These are phyloP conservation scores for Phymorhynchus buccinoides DNA, from an alignment of 1,140 invertebrate genomes.

Conservation along the genomic window DNA sequence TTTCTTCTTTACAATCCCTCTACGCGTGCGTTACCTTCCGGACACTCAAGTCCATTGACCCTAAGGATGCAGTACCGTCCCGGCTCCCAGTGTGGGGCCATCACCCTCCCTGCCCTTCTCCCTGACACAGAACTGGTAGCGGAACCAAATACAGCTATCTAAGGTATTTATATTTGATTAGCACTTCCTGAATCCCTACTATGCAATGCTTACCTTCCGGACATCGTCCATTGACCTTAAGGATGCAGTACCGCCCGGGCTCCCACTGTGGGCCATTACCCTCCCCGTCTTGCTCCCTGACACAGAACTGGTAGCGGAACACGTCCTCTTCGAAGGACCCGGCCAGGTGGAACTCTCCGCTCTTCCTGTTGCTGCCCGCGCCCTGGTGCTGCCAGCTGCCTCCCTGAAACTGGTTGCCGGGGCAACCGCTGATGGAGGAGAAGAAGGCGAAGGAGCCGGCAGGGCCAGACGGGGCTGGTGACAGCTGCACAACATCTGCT, in stretches of 20 bases:
- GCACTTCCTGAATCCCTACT: no score
- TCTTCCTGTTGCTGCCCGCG: slow-evolving; percentile 4
- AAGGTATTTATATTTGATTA: no score
- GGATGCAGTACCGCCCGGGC: slow-evolving; percentile 26
- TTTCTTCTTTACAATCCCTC: no score
- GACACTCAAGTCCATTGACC: no score
- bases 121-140: no score
- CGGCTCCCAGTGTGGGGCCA: no score
- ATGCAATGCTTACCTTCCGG: no score
- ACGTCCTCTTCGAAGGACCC: slow-evolving; percentile 8
- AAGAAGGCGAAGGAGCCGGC: slow-evolving; percentile 21
- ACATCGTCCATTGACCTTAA: slow-evolving; percentile 19
- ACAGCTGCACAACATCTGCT: slow-evolving; percentile 4
- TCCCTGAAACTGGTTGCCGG: not conserved
- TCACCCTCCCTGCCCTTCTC: no score
- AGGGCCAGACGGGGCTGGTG: slow-evolving; percentile 18
- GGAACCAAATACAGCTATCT: no score
- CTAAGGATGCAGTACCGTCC: no score
- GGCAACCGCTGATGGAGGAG: slow-evolving; percentile 27
- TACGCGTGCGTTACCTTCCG: no score
- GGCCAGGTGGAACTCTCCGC: slow-evolving; percentile 14
- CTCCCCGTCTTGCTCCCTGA: slow-evolving; percentile 11
- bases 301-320: slow-evolving; percentile 35
- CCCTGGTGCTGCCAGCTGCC: slow-evolving; percentile 21
- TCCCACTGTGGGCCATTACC: slow-evolving; percentile 19